A percentile compares a stretch with the other conserved stretches of the same genome.
Evolutionary conservation across 1,140 invertebrate genomes (phyloP).

Genomic region (Meloidogyne hapla): DNA sequence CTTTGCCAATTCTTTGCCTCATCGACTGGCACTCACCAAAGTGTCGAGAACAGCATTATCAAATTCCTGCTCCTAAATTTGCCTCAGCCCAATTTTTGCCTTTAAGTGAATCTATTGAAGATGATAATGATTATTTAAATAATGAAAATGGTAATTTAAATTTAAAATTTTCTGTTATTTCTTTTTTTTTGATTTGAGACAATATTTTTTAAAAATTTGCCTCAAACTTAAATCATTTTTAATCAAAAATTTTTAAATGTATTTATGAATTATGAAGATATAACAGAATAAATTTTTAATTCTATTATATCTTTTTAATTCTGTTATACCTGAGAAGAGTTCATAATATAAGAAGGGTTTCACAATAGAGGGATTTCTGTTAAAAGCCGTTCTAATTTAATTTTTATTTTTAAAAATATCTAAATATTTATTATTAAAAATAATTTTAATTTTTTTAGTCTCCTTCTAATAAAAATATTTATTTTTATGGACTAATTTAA

Average conservation of each 20-base stretch:
- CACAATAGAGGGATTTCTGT: no score
- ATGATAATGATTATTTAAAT: background rate
- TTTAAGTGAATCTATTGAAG: background rate
- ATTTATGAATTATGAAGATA: no score
- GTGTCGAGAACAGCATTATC: conserved; percentile 32
- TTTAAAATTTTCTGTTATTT: no score
- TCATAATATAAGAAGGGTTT: no score
- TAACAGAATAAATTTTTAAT: no score
- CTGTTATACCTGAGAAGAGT: no score
- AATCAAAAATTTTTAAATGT: no score
- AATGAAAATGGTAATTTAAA: conserved; percentile 10
- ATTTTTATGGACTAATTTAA: background rate
- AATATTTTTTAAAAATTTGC: background rate
- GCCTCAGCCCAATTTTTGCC: conserved; percentile 25
- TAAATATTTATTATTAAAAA: background rate
- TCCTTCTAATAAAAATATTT: no score
- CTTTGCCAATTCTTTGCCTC: conserved; percentile 35
- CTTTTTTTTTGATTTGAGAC: no score
- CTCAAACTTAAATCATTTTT: background rate
- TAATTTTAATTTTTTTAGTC: no score
- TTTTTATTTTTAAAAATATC: background rate
- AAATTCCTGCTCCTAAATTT: conserved; percentile 36
- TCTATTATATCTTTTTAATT: no score
- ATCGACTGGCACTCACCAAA: conserved; percentile 33
- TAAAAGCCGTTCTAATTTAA: no score